phyloP scores from a whole-genome alignment of 2,797 vertebrate genomes.

The Propithecus deckenii region DNA sequence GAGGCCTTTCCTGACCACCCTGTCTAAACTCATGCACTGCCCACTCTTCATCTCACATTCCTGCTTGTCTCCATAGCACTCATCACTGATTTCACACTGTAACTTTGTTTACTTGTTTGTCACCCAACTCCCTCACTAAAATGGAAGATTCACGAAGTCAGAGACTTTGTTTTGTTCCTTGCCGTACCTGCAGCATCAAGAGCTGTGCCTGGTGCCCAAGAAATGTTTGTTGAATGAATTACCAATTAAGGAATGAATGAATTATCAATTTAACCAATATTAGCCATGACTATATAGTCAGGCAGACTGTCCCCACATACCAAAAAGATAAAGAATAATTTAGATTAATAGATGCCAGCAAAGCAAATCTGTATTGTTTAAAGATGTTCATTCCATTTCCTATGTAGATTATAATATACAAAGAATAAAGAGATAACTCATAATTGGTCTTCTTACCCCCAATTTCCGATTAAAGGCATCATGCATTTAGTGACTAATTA shows the following conservation, averaged over 20 bases:
- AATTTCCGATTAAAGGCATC: neutral
- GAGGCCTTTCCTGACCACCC: neutral
- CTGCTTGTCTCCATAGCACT: neutral
- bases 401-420: neutral
- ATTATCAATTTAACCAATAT: constrained; percentile 25
- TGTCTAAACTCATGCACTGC: neutral
- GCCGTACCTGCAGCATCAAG: neutral
- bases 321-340: constrained; percentile 20
- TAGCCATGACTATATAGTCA: neutral
- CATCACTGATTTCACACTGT: neutral
- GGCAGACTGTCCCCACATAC: neutral
- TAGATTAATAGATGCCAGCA: neutral
- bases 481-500: neutral
- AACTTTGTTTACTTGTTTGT: neutral
- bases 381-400: constrained; percentile 9
- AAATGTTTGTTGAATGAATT: constrained; percentile 50
- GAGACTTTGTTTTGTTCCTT: neutral
- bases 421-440: neutral
- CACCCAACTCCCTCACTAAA: constrained; percentile 1
- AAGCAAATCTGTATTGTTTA: constrained; percentile 5
- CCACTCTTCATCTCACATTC: neutral
- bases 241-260: neutral
- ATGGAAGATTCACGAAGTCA: neutral
- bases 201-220: neutral
- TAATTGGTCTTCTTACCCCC: neutral